phyloP scores from a whole-genome alignment of 2,888 invertebrate genomes.

The Nomada lathburiana region DNA sequence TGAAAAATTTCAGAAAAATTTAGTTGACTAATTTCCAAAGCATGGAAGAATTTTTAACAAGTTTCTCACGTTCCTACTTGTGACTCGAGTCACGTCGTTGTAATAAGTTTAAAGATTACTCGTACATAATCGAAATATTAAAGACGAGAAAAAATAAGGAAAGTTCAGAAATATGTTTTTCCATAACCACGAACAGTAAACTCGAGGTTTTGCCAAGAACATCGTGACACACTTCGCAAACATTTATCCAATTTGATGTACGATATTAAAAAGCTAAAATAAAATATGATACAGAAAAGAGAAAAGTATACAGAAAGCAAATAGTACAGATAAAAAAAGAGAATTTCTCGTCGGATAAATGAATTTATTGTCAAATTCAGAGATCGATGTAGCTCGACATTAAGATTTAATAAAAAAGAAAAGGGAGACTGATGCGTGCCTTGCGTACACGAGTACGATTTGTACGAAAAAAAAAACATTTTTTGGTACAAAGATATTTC shows the following conservation, averaged over 20 bases:
- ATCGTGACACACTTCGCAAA: neutral
- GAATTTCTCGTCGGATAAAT: neutral
- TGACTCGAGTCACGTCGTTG: slow-evolving; percentile 9
- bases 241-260: no score
- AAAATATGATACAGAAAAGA: neutral
- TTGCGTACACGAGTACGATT: no score
- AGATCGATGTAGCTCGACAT: neutral
- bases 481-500: neutral
- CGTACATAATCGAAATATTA: slow-evolving; percentile 7
- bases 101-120: neutral
- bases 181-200: slow-evolving; percentile 11
- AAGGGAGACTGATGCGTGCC: neutral
- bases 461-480: neutral
- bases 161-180: slow-evolving; percentile 8
- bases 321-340: neutral
- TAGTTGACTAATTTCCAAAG: no score
- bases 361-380: neutral
- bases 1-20: neutral
- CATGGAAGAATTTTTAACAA: neutral
- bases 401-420: neutral
- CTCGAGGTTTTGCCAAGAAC: neutral
- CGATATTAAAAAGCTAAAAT: no score
- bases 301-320: neutral
- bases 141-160: neutral
- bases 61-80: neutral